Evolutionary conservation across 1,140 invertebrate species (phyloP), one percentile per base, ranked within the genome.

Genomic region (Drusus annulatus): DNA sequence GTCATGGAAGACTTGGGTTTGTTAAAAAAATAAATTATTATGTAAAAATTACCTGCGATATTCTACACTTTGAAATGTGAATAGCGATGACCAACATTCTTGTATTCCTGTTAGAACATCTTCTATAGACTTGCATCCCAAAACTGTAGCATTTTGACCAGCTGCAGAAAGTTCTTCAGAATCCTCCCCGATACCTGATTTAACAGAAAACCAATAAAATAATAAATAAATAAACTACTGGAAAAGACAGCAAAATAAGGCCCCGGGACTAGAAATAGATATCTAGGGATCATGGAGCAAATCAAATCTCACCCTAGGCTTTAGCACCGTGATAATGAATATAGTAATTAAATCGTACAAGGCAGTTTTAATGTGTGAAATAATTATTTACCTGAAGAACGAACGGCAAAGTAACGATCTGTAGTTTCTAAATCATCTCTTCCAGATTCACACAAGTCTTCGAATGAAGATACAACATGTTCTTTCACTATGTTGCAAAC

Each of bases 71-170:
- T 94, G 93, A 81, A 91, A 93, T 0, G 94, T 90, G 85, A 93
- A 96, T 50, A 95, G 91, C 1, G 95, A 96, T 0, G 92, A 93
- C 96, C 96, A 97, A 85, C 96, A 97, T 56, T 91, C 90, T 31
- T 91, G 87, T 3, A 96, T 87, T 0, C 91, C 92, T 31, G 87
- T 81, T 1, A 92, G 58, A 2, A 96, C 86, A 84, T 93, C 87
- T 5, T 88, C 86, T 36, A 88, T 85, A 8, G 85, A 88, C 25
- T 86, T 86, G 45, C 94, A 91, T 4, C 95, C 94, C 0, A 97
- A 87, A 80, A 93, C 91, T 0, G 95, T 96, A 56, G 93, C 92
- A 87, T 97, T 95, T 89, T 97, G 96, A 21, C 96, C 96, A n/a
- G 96, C 96, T 4, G 94, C 93, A 0, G 95, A 96, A 86, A 92